Evolutionary conservation across 92 coral and sea anemone genomes (phyloP), one percentile per base, ranked within the genome.

Genomic region (Siderastrea radians): DNA sequence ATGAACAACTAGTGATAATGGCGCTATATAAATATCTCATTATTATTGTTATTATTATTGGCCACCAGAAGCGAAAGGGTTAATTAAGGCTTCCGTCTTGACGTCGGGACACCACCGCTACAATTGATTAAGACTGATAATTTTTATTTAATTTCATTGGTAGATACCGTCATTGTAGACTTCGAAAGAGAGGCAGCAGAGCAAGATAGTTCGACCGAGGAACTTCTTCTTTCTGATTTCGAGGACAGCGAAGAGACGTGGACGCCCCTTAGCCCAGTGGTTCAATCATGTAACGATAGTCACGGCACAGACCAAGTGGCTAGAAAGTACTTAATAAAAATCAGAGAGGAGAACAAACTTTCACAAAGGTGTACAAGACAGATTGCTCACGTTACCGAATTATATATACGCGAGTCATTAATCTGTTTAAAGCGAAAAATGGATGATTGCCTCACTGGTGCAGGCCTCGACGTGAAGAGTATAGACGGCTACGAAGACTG

Each of bases 151-250:
- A 64, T 64, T 64, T 64, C 69, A 64, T 64, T 64, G 43, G 69
- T 64, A 64, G 69, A 64, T 64, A 64, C 9, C 69, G 69, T 64
- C 69, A 64, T 11, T 64, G 14, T 15, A 64, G 69, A 64, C 69
- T 64, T 17, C 69, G 69, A 64, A 64, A 64, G 69, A 64, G 19
- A 64, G 69, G 69, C 69, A 64, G 69, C 69, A 64, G 69, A 64
- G 69, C 43, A 64, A 64, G 8, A 68, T 57, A 57, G 61, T 3
- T 57, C 13, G 61, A 57, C 61, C 13, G 61, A 57, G 61, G 61
- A 57, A 57, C 13, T 14, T 57, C 5, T 57, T 57, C 8, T 57
- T 57, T 4, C 61, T 14, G 61, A 57, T 57, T 57, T 57, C 61
- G 14, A 57, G 61, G 67, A 62, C 17, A 15, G 5, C 67, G 67